Evolutionary conservation across 2,113 vertebrate species (phyloP), one percentile per base, ranked within the genome.

Genomic region (Epinephelus lanceolatus): DNA sequence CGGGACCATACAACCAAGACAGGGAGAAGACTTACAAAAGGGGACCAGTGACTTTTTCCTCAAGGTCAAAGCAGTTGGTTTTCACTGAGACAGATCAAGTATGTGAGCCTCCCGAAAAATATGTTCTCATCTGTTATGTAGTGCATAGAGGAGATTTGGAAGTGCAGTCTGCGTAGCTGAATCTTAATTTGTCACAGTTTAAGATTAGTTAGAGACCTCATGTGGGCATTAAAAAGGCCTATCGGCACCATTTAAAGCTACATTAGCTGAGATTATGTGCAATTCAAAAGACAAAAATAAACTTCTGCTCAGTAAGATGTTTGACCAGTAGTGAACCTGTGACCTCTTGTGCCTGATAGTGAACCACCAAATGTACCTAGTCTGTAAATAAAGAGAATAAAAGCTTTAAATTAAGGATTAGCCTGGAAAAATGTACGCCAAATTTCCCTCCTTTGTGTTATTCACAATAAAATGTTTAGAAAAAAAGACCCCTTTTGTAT

Each of bases 61-160:
- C 92, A 92, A 95, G 91, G 92, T 94, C 92, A 93, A 87, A 84
- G 75, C 84, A 78, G n/a, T 68, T 70, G 55, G 33, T 79, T 80
- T 86, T 68, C 73, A 73, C 62, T 53, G 61, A 78, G 80, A 74
- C 59, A 15, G 78, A 86, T 76, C 33, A 84, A 86, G 56, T 51
- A 65, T 77, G 78, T 53, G 57, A 79, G 81, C 67, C 4, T 71
- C 57, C 70, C 4, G 2, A 33, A 40, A 86, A 71, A 79, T 78
- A 57, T 76, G 71, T 81, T 68, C 53, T 81, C 59, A 55, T 83
- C 53, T 60, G 9, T 45, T 45, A 12, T 80, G 59, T 42, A 40
- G 66, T 12, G 11, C 63, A n/a, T 80, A 30, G 59, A 62, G 72
- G 83, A 88, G 81, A 81, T 89, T 77, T 55, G 15, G 42, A 68